Base-by-base conservation (phyloP, 1,140 invertebrate genomes). In the Oedothorax gibbosus region DNA sequence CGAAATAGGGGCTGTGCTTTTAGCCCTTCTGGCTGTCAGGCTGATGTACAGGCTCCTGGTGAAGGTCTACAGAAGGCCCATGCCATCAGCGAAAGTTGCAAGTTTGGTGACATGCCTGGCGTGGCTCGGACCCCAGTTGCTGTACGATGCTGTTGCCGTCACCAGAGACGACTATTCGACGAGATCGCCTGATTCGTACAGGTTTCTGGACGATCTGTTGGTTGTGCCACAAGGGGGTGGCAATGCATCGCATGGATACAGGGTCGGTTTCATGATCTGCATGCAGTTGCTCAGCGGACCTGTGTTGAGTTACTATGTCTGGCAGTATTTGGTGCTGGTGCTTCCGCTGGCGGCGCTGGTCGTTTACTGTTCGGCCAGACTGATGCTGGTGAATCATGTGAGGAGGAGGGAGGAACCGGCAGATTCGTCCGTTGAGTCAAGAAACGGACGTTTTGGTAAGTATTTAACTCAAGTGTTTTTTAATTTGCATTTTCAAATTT, bases 311-410 rank as follows among this genome's bases (percentile, higher is more conserved):
- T 86, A 86, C 35, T 85, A 87, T 14, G 72, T 81, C 49, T 87
- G 86, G 86, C 87, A 88, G 66, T 88, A 88, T 65, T 65, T 87
- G 20, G 80, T 87, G 2, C n/a, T 88, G 50, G 80, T 87, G n/a
- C 68, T 88, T 49, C 87, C 87, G 15, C 64, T 87, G 56, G 85
- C 86, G 0, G 66, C 78, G n/a, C 10, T 88, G 15, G 50, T 87
- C 35, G 64, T 87, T 9, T 85, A 87, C 12, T 88, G 85, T 21
- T 65, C 65, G 18, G 54, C 64, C 0, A 77, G 86, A 11, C 35
- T 85, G 21, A 69, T 85, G 20, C 7, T 85, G 56, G 75, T 66
- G 12, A 18, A 73, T 51, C 73, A 78, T 14, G 21, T 78, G 15
- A 20, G 83, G 0, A 35, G 83, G 56, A 77, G 83, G 15, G 66